These are phyloP conservation scores for Lydus trimaculatus DNA, from an alignment of 2,888 invertebrate species.

Conservation along the genomic window DNA sequence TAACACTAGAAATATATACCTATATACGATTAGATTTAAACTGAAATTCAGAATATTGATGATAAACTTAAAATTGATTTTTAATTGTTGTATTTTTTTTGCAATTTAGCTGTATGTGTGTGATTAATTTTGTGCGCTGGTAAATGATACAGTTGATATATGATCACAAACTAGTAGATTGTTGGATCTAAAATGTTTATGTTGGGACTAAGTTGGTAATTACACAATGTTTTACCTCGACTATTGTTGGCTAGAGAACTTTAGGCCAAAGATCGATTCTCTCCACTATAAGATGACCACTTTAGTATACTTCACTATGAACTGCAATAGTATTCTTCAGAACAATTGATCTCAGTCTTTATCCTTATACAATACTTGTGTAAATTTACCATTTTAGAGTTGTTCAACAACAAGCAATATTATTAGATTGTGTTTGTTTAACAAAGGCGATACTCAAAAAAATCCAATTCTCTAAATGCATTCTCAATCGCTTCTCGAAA, in stretches of 20 bases:
- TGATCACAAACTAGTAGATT: neutral
- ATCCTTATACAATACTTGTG: neutral
- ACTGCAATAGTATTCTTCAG: neutral
- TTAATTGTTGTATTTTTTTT: neutral
- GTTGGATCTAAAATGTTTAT: neutral
- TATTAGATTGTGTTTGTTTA: too few relatives aligned
- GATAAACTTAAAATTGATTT: neutral
- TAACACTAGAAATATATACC: neutral
- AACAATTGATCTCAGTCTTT: neutral
- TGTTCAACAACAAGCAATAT: too few relatives aligned
- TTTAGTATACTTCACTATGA: neutral
- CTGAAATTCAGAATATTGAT: neutral
- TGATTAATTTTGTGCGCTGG: neutral
- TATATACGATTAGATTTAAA: neutral
- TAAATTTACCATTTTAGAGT: too few relatives aligned
- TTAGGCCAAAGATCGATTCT: neutral
- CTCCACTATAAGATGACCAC: neutral
- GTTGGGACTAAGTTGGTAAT: neutral
- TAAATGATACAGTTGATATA: conserved; percentile 5
- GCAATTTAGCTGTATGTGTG: neutral
- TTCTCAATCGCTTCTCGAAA: too few relatives aligned
- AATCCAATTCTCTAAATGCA: too few relatives aligned
- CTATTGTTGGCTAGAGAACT: neutral
- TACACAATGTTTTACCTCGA: neutral
- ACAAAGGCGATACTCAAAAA: too few relatives aligned